These are phyloP conservation scores for Ectropis crepuscularia DNA, from an alignment of 2,888 invertebrate species.

Conservation along the genomic window DNA sequence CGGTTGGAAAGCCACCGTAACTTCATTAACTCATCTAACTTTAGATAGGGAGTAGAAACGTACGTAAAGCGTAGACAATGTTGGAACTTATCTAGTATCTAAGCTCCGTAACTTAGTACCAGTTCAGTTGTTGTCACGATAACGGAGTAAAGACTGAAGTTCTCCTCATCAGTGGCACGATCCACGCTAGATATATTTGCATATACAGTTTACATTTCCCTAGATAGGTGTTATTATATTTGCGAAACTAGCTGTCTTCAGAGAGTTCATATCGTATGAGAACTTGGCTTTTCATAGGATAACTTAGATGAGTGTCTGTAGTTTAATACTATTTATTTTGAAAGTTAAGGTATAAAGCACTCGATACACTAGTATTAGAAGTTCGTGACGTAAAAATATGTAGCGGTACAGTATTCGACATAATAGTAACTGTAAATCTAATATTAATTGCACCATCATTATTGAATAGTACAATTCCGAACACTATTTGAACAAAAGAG, in stretches of 20 bases:
- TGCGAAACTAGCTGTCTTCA: constrained; percentile 8
- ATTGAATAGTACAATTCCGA: too few species aligned
- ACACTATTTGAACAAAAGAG: too few species aligned
- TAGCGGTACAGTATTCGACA: too few species aligned
- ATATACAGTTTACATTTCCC: constrained; percentile 12
- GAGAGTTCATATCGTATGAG: constrained; percentile 18
- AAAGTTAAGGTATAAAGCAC: background rate
- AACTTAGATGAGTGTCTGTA: constrained; percentile 4
- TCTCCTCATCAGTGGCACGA: constrained; percentile 20
- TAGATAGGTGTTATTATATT: constrained; percentile 13
- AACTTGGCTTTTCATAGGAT: constrained; percentile 3
- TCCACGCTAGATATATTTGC: constrained; percentile 22
- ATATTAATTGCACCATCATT: too few species aligned
- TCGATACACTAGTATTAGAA: too few species aligned
- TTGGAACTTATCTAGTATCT: constrained; percentile 14
- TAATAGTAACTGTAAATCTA: too few species aligned
- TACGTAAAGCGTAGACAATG: constrained; percentile 16
- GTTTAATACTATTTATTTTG: background rate
- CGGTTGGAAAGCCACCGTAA: background rate
- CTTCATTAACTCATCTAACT: constrained; percentile 5
- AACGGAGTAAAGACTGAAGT: constrained; percentile 23
- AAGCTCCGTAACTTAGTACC: constrained; percentile 7
- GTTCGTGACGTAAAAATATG: too few species aligned
- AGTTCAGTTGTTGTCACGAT: constrained; percentile 22
- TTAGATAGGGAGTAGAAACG: constrained; percentile 1